These are phyloP conservation scores for Esox niger DNA, from an alignment of 2,113 vertebrate species.

Conservation along the genomic window DNA sequence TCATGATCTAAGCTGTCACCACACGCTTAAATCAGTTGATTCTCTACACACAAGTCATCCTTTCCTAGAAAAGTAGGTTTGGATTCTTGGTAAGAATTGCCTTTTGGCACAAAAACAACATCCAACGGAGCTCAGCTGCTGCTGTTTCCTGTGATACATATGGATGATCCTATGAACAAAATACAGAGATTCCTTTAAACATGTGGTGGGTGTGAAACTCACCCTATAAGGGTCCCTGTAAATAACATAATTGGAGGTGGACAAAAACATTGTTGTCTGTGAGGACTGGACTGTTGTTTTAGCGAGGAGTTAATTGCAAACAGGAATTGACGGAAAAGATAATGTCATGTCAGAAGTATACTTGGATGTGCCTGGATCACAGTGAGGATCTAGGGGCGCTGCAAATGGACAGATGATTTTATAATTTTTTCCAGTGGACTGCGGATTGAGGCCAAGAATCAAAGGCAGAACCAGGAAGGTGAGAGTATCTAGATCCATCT, in stretches of 20 bases:
- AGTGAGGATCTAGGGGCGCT: too few species aligned
- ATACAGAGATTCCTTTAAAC: neutral
- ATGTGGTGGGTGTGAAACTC: neutral
- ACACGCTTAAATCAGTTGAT: neutral
- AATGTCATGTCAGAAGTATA: neutral
- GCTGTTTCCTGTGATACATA: neutral
- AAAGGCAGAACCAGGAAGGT: too few species aligned
- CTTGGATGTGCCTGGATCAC: too few species aligned
- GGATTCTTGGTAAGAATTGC: neutral
- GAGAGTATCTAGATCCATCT: too few species aligned
- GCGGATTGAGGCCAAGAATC: too few species aligned
- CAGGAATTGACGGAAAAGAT: neutral
- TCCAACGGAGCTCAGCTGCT: neutral
- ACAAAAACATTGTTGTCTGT: neutral
- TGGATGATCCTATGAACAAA: neutral
- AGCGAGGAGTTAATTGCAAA: neutral
- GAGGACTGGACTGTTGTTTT: neutral
- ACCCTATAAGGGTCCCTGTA: neutral
- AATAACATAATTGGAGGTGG: too few species aligned
- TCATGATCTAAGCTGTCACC: too few species aligned
- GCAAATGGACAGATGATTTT: too few species aligned
- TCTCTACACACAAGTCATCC: neutral
- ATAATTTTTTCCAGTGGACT: too few species aligned
- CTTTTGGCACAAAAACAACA: neutral
- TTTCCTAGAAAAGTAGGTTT: neutral